A percentile compares a stretch with the other conserved stretches of the same genome.
Conservation (phyloP, 2,113 vertebrate genomes). For the Sigmodon hispidus region DNA sequence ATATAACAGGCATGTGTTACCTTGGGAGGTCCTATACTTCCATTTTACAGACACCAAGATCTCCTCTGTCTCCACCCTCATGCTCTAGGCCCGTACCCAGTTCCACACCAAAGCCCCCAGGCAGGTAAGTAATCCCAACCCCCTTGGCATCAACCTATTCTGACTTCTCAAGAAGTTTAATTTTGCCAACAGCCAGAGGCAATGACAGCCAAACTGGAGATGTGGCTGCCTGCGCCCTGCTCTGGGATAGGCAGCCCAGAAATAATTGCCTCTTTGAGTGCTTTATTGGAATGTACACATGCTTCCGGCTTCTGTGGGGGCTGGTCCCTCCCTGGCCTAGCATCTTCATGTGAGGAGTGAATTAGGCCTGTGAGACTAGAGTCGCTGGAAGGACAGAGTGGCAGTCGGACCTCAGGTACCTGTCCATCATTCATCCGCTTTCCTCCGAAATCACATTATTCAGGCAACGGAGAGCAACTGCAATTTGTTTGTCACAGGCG, state of each 20-base stretch:
- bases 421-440: not conserved
- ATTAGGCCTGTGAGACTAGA: not conserved
- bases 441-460: not conserved
- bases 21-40: not conserved
- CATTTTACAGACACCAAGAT: not conserved
- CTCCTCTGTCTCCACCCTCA: not conserved
- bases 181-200: slow-evolving; percentile 80
- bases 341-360: slow-evolving; percentile 47
- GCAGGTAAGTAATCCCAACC: slow-evolving; percentile 45
- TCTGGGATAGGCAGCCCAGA: slow-evolving; percentile 69
- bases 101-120: not conserved
- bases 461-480: slow-evolving; percentile 12
- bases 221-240: slow-evolving; percentile 59
- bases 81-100: not conserved
- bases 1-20: not conserved
- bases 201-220: slow-evolving; percentile 74
- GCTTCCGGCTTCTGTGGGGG: slow-evolving; percentile 46
- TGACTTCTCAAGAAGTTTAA: slow-evolving; percentile 75
- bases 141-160: slow-evolving; percentile 46
- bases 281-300: slow-evolving; percentile 67
- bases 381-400: not conserved
- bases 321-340: not conserved
- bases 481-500: not conserved
- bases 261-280: slow-evolving; percentile 76
- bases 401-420: not conserved